Evolutionary conservation across 2,113 vertebrate genomes (phyloP).

Genomic region (Atherinomorus stipes): DNA sequence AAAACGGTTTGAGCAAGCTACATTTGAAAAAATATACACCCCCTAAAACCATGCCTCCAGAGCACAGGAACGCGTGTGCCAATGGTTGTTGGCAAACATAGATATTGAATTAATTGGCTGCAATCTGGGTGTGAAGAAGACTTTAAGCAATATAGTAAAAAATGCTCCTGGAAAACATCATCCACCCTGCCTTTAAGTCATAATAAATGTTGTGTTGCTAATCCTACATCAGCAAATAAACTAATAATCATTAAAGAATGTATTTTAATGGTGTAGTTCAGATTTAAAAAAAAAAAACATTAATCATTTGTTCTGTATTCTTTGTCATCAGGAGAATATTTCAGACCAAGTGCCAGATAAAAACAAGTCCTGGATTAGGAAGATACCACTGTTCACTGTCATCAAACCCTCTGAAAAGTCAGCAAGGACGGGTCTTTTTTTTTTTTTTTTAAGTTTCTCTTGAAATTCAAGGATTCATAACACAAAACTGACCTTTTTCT

Average conservation of each 20-base stretch:
- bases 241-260: background rate
- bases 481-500: background rate
- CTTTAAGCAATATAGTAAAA: too few relatives aligned
- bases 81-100: too few relatives aligned
- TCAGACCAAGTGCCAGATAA: constrained; percentile 60
- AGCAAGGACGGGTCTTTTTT: background rate
- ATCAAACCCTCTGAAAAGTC: constrained; percentile 86
- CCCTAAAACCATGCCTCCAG: too few relatives aligned
- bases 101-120: too few relatives aligned
- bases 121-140: too few relatives aligned
- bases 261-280: background rate
- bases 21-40: too few relatives aligned
- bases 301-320: background rate
- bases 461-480: background rate
- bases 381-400: constrained; percentile 87
- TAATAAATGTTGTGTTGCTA: too few relatives aligned
- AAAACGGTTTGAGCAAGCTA: too few relatives aligned
- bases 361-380: constrained; percentile 86
- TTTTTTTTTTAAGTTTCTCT: background rate
- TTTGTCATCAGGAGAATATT: background rate
- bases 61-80: too few relatives aligned
- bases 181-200: too few relatives aligned
- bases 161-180: too few relatives aligned
- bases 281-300: background rate
- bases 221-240: background rate